Percentiles rank a stretch among this genome's conserved stretches.
phyloP scores from a whole-genome alignment of 1,140 invertebrate species.

The Halesus radiatus region DNA sequence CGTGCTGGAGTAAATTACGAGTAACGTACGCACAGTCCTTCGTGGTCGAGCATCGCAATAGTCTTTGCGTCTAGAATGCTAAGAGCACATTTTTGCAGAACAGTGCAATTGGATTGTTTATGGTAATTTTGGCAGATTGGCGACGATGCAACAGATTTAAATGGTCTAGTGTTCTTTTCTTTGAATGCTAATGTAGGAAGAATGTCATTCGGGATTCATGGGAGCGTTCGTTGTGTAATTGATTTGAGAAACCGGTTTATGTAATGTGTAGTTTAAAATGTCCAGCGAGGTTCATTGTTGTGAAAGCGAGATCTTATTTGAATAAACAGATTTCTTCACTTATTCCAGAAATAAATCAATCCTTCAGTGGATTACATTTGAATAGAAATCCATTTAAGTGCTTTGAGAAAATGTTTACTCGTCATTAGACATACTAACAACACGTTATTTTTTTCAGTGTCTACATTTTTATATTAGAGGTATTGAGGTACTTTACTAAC shows the following conservation, averaged over 20 bases:
- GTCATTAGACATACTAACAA: too few relatives aligned
- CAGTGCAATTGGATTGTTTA: conserved; percentile 17
- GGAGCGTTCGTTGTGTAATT: conserved; percentile 6
- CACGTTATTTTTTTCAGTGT: too few relatives aligned
- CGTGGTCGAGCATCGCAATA: neutral
- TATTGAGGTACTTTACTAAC: too few relatives aligned
- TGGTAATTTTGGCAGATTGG: conserved; percentile 2
- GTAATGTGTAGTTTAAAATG: conserved; percentile 6
- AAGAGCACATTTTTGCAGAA: conserved; percentile 15
- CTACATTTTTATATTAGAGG: too few relatives aligned
- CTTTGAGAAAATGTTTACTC: too few relatives aligned
- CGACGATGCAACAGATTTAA: conserved; percentile 6
- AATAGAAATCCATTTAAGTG: too few relatives aligned
- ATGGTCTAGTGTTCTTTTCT: conserved; percentile 10
- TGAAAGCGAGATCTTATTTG: conserved; percentile 21
- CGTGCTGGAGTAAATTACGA: neutral
- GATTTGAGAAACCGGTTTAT: conserved; percentile 6
- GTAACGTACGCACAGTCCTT: conserved; percentile 1
- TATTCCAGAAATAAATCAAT: conserved; percentile 10
- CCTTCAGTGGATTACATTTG: too few relatives aligned
- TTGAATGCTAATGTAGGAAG: conserved; percentile 17
- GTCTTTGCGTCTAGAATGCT: neutral
- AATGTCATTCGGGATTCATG: conserved; percentile 5
- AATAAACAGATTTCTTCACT: conserved; percentile 12
- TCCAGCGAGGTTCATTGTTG: conserved; percentile 19